phyloP scores from a whole-genome alignment of 2,113 vertebrate species.

The Cisticola juncidis region DNA sequence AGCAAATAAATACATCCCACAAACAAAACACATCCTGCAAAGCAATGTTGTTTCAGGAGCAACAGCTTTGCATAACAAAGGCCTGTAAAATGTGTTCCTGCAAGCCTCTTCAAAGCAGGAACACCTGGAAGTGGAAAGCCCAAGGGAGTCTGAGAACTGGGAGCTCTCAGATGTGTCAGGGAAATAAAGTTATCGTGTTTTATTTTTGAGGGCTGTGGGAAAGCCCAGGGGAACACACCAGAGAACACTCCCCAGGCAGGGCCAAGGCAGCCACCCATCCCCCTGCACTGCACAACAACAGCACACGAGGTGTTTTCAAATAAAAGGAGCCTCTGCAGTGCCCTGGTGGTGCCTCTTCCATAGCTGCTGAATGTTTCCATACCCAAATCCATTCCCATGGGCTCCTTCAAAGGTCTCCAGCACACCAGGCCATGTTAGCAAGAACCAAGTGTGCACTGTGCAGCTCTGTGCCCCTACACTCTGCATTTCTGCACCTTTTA shows the following conservation, averaged over 20 bases:
- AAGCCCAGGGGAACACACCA: not conserved
- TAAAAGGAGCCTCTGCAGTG: not conserved
- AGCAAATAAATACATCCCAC: conserved; percentile 16
- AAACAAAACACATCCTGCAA: conserved; percentile 5
- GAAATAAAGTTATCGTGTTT: not conserved
- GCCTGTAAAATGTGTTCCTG: not conserved
- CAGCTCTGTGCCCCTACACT: rapidly evolving
- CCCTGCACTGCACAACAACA: not conserved
- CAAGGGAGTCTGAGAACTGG: conserved; percentile 12
- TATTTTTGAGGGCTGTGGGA: conserved; percentile 22
- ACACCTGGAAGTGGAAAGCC: conserved; percentile 39
- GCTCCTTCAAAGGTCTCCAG: not conserved
- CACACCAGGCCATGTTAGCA: rapidly evolving
- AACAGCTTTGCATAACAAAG: conserved; percentile 15
- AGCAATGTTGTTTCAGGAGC: conserved; percentile 26
- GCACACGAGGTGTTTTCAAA: rapidly evolving
- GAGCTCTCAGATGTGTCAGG: not conserved
- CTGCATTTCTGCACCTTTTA: not conserved
- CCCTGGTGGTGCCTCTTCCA: not conserved
- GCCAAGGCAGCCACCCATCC: not conserved
- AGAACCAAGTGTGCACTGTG: not conserved
- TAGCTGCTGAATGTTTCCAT: not conserved
- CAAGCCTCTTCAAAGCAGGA: conserved; percentile 25
- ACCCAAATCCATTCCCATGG: not conserved
- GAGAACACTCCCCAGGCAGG: not conserved